phyloP scores from a whole-genome alignment of 2,797 vertebrate genomes.

The Eremophila alpestris region DNA sequence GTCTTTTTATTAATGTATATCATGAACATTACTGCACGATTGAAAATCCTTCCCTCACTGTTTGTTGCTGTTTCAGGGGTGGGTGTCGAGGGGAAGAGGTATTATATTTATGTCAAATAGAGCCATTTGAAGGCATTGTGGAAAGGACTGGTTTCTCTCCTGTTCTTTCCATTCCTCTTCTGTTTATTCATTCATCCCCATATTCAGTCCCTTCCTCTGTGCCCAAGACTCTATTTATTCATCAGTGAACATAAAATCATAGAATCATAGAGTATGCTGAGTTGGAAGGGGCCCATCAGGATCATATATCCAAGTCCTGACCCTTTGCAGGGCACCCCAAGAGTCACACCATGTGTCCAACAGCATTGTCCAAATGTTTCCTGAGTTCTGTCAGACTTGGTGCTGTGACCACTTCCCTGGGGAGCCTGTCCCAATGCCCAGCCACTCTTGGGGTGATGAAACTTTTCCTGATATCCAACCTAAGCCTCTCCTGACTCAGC shows the following conservation, averaged over 20 bases:
- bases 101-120: not conserved
- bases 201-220: not conserved
- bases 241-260: not conserved
- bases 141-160: not conserved
- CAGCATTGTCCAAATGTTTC: rapidly evolving
- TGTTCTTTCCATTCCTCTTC: not conserved
- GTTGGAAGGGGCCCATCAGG: not conserved
- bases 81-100: not conserved
- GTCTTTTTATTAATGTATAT: not conserved
- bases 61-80: not conserved
- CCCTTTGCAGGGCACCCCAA: not conserved
- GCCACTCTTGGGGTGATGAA: not conserved
- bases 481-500: not conserved
- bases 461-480: not conserved
- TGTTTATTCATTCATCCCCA: not conserved
- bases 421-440: not conserved
- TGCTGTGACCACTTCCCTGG: not conserved
- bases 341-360: not conserved
- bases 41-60: not conserved
- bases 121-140: not conserved
- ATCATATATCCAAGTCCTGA: not conserved
- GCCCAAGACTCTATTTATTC: not conserved
- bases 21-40: not conserved
- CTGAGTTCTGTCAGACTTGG: not conserved
- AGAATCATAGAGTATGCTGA: not conserved